These are phyloP conservation scores for Gyps fulvus DNA, from an alignment of 2,113 vertebrate genomes.

Conservation along the genomic window DNA sequence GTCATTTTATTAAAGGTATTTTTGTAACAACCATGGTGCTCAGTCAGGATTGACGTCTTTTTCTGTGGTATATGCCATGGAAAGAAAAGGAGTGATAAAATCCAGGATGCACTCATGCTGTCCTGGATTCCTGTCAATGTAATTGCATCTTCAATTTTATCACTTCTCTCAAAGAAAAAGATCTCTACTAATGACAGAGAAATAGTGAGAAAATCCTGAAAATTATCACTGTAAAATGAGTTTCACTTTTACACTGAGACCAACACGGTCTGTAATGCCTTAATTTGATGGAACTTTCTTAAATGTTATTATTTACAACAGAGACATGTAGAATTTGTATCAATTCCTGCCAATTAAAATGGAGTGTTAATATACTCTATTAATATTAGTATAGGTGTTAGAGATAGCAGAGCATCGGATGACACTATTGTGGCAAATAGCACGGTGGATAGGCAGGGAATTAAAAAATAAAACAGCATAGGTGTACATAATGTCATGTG, in stretches of 20 bases:
- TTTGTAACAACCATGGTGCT: neutral
- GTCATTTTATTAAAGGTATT: neutral
- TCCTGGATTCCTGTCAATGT: neutral
- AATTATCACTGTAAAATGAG: neutral
- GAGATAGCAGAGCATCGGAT: neutral
- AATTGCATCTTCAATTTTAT: neutral
- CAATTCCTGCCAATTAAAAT: neutral
- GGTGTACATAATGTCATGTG: neutral
- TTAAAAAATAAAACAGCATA: neutral
- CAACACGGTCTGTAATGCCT: neutral
- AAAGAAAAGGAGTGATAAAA: neutral
- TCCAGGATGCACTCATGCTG: neutral
- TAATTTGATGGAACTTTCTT: neutral
- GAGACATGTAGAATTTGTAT: neutral
- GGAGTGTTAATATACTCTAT: neutral
- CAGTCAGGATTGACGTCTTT: accelerated
- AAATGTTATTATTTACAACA: neutral
- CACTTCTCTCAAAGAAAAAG: neutral
- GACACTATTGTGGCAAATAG: neutral
- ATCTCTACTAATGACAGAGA: neutral
- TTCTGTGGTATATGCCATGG: neutral
- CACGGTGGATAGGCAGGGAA: neutral
- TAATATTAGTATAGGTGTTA: neutral
- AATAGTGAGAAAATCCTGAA: neutral
- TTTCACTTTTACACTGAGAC: neutral